These are phyloP conservation scores for Halcyon smyrnensis DNA, from an alignment of 2,797 vertebrate genomes.

Conservation along the genomic window DNA sequence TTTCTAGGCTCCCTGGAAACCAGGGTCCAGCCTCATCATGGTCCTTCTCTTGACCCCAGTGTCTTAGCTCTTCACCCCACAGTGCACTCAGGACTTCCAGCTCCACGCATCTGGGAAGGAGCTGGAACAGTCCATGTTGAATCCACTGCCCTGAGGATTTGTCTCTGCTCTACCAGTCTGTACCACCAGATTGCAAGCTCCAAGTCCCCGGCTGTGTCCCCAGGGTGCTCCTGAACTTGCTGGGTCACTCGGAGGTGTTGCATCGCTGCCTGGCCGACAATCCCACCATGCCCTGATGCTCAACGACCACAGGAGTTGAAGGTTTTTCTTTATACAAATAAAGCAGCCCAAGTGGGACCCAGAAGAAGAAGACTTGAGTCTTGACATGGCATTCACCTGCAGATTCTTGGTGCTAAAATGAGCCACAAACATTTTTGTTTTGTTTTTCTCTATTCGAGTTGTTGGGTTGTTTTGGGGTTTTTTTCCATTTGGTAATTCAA, in stretches of 20 bases:
- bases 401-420: neutral
- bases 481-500: neutral
- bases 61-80: neutral
- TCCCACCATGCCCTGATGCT: neutral
- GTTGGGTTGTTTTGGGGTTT: too few relatives aligned
- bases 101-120: neutral
- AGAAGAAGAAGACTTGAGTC: neutral
- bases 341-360: neutral
- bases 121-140: neutral
- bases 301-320: neutral
- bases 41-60: fast-evolving
- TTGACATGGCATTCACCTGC: neutral
- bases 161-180: neutral
- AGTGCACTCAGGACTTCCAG: neutral
- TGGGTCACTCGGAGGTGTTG: neutral
- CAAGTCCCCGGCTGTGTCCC: fast-evolving
- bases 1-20: neutral
- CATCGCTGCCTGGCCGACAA: neutral
- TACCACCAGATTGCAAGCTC: neutral
- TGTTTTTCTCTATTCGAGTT: neutral
- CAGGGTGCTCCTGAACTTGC: neutral
- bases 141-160: neutral
- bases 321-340: neutral
- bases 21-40: neutral
- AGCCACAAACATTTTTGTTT: neutral